These are phyloP conservation scores for Peromyscus californicus DNA, from an alignment of 2,113 vertebrate species.

Conservation along the genomic window DNA sequence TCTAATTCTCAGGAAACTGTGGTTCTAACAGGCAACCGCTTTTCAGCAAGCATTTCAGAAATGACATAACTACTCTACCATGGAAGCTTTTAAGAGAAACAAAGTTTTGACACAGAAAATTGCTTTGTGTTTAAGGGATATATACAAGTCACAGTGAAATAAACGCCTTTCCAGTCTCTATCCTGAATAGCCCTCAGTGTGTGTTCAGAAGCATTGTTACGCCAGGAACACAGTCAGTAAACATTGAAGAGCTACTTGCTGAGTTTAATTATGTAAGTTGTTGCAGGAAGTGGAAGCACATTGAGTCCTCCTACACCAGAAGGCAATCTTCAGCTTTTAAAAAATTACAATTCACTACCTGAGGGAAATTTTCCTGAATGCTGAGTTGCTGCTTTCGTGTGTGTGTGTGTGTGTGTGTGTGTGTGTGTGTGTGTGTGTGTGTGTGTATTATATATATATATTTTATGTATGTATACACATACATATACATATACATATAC, in stretches of 20 bases:
- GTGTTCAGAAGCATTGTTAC: neutral
- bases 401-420: neutral
- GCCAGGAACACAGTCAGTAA: neutral
- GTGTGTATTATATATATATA: neutral
- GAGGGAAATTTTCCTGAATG: slow-evolving; percentile 43
- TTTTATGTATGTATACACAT: neutral
- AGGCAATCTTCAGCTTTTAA: slow-evolving; percentile 55
- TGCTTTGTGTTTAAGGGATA: slow-evolving; percentile 40
- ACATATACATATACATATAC: neutral
- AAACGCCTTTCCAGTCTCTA: neutral
- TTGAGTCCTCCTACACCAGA: slow-evolving; percentile 40
- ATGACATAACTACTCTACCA: neutral
- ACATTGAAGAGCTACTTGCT: slow-evolving; percentile 39
- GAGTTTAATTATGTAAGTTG: slow-evolving; percentile 57
- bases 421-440: neutral
- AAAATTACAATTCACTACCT: slow-evolving; percentile 58
- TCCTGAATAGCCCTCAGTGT: neutral
- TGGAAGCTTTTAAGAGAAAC: slow-evolving; percentile 34
- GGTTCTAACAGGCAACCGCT: slow-evolving; percentile 29
- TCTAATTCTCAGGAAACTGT: slow-evolving; percentile 28
- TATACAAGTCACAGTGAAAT: slow-evolving; percentile 10
- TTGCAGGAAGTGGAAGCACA: slow-evolving; percentile 2
- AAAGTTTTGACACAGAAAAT: slow-evolving; percentile 59
- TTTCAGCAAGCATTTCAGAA: neutral
- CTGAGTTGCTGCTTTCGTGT: neutral